Evolutionary conservation across 1,140 invertebrate genomes (phyloP).

Genomic region (Globodera rostochiensis): DNA sequence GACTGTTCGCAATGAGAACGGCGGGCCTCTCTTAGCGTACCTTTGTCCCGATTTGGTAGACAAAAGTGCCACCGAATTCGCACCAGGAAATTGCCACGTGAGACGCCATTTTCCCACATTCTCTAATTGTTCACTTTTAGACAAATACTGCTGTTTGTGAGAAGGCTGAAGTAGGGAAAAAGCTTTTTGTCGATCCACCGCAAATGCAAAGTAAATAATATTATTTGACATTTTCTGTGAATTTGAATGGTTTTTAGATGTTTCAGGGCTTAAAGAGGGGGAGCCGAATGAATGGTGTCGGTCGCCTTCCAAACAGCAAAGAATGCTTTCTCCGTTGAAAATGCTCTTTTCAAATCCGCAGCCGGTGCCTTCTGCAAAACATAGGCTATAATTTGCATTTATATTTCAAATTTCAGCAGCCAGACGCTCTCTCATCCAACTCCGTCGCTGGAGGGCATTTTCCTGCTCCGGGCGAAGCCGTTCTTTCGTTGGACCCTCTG

Average conservation of each 20-base stretch:
- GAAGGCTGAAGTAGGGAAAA: background rate
- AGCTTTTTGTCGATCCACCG: background rate
- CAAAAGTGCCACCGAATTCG: background rate
- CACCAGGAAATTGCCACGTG: background rate
- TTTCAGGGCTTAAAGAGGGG: background rate
- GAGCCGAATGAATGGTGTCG: background rate
- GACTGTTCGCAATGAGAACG: conserved; percentile 41
- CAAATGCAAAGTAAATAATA: background rate
- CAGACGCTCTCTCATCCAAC: background rate
- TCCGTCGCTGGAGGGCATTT: background rate
- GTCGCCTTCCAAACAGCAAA: background rate
- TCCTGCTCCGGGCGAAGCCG: conserved; percentile 20
- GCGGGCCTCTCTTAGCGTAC: conserved; percentile 33
- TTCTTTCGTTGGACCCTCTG: conserved; percentile 32
- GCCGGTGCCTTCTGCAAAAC: background rate
- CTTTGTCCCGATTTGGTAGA: conserved; percentile 30
- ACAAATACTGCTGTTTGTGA: background rate
- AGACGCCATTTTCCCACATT: background rate
- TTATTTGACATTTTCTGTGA: background rate
- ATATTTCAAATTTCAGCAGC: background rate
- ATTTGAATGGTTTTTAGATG: background rate
- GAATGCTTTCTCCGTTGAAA: conserved; percentile 13
- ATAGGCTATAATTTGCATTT: background rate
- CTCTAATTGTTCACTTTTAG: background rate
- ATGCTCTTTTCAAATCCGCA: conserved; percentile 2